Base-by-base conservation (phyloP, 2,113 vertebrate genomes). In the Oenanthe melanoleuca region DNA sequence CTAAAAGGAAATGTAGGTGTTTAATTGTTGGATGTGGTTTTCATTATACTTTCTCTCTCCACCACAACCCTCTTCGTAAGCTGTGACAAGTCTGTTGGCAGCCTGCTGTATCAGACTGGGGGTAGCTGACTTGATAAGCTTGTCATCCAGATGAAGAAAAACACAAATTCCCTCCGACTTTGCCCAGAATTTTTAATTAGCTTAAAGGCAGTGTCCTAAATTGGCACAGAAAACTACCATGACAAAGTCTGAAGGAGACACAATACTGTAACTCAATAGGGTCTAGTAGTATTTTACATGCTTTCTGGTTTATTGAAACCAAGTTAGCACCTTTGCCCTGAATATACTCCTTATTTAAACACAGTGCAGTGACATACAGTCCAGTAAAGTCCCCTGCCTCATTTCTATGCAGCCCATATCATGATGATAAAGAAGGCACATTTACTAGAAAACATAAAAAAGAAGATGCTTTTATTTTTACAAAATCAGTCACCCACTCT, bases 11-110 rank as follows among this genome's bases (percentile, higher is more conserved):
- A 92, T 93, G 87, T 93, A 95, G 93, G 89, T 92, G 59, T 94
- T 93, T 94, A 92, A 93, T 96, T 67, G 89, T 74, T 73, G 92
- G 66, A 96, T 88, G 90, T 92, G 90, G 89, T 90, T 96, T 91
- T 86, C 69, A 92, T 89, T 93, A 80, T 55, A 57, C 25, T 83
- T 88, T 71, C 25, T 57, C 50, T 86, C 75, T 80, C 40, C 49
- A 91, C 86, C 80, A 75, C 81, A 96, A 92, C 56, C 28, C 34
- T 86, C 64, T 90, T 88, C 93, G 92, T 84, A 88, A 92, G 87
- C 63, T 79, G n/a, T 94, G 89, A 95, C 71, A 83, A 92, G 78
- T 40, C 81, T 94, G 79, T 81, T 93, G 80, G 95, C 95, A 93
- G 81, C 25, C 69, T 94, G 72, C 74, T 92, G 66, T 70, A 86